Evolutionary conservation across 2,888 invertebrate genomes (phyloP), one percentile per base, ranked within the genome.

Genomic region (Brachycybe producta): DNA sequence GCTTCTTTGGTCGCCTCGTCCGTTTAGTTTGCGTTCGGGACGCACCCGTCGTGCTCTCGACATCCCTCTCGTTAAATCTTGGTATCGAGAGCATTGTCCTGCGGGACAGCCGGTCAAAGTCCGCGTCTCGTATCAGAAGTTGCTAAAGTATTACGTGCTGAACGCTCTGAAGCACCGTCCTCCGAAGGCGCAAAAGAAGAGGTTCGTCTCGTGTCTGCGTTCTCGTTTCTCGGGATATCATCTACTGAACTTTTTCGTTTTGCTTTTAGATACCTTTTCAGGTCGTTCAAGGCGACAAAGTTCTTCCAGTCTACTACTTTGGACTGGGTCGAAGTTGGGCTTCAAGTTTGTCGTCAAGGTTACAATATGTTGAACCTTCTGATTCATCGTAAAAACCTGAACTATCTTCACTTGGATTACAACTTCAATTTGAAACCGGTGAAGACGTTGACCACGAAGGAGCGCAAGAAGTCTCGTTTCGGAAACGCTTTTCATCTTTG

Each of bases 361-460:
- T 99, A 99, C 72, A 99, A 99, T 69, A 99, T 99, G 98, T 72
- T 99, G 56, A 99, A 99, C 68, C 74, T 99, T 54, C 74, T 99
- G 57, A 99, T 99, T 64, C 98, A 99, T 69, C 82, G 98, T 55
- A 99, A 99, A 72, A 99, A 99, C 70, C 76, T 99, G 53, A 99
- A 99, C 70, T 99, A 99, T 64, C 77, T 99, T 27, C 98, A 99
- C 77, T 77, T 99, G 70, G 98, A 99, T 72, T 99, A 98, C 69
- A 99, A 99, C 69, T 99, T 99, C 68, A 99, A 99, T 69, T 76
- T 99, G 68, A 99, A 99, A 66, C 98, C 98, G 0, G 98, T 99
- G 1, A 98, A 99, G 67, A 99, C 98, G 0, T 73, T 99, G 55
- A 99, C 98, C 0, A 99, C 98, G 0, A 98, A 99, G 61, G 98